These are phyloP conservation scores for Ochropacha duplaris DNA, from an alignment of 2,888 invertebrate genomes.

Conservation along the genomic window DNA sequence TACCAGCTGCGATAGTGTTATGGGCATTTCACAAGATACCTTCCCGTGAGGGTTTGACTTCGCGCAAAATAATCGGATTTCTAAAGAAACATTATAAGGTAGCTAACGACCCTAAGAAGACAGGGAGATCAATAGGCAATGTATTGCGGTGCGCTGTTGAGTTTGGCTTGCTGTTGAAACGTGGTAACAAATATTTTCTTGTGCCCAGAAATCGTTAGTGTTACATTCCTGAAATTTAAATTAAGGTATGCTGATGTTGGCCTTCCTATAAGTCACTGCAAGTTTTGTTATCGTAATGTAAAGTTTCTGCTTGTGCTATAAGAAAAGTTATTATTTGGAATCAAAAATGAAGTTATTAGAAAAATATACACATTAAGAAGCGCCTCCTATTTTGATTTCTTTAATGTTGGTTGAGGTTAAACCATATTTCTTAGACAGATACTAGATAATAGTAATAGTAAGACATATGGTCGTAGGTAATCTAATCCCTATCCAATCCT, in stretches of 20 bases:
- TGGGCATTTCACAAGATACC: conserved; percentile 63
- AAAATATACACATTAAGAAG: no score
- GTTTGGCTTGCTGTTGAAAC: conserved; percentile 55
- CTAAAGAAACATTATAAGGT: conserved; percentile 51
- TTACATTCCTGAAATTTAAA: neutral
- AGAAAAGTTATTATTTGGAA: no score
- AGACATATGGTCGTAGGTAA: no score
- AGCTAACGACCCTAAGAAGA: conserved; percentile 35
- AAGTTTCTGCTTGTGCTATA: neutral
- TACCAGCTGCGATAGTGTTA: conserved; percentile 58
- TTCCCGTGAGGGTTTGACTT: conserved; percentile 49
- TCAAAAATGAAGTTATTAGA: no score
- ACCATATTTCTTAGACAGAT: no score
- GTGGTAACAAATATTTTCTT: conserved; percentile 47
- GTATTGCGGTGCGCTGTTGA: conserved; percentile 57
- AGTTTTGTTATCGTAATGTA: neutral
- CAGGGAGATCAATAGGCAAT: conserved; percentile 50
- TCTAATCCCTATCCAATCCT: no score
- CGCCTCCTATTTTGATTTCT: no score
- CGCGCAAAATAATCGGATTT: conserved; percentile 52
- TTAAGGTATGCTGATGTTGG: neutral
- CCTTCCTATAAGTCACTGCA: neutral
- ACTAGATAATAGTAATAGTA: no score
- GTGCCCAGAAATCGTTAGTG: conserved; percentile 13
- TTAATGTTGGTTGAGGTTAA: no score